Percentiles rank a stretch among this genome's conserved stretches.
phyloP scores from a whole-genome alignment of 1,140 invertebrate genomes.

The Drosophila repletoides region DNA sequence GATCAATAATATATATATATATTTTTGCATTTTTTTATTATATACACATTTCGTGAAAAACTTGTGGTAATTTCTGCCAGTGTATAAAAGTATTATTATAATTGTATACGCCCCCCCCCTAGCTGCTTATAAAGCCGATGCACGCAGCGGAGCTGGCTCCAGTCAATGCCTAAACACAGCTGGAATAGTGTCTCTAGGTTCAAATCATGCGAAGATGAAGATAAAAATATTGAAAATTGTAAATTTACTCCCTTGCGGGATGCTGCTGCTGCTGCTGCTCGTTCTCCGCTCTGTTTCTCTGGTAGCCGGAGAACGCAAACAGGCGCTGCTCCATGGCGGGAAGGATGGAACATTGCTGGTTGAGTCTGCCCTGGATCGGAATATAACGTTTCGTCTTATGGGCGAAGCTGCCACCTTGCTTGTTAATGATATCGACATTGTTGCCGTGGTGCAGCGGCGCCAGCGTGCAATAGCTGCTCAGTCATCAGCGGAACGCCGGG shows the following conservation, averaged over 20 bases:
- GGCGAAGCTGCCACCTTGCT: conserved; percentile 52
- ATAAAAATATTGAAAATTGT: too few relatives aligned
- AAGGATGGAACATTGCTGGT: conserved; percentile 48
- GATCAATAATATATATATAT: too few relatives aligned
- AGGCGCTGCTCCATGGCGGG: not conserved
- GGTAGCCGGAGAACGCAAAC: too few relatives aligned
- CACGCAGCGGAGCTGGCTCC: not conserved
- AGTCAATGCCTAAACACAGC: conserved; percentile 6
- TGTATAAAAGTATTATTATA: too few relatives aligned
- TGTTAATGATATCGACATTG: conserved; percentile 56
- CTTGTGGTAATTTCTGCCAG: too few relatives aligned
- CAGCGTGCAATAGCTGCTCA: conserved; percentile 10
- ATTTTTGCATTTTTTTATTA: too few relatives aligned
- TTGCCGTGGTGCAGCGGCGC: conserved; percentile 33
- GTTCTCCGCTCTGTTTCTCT: too few relatives aligned
- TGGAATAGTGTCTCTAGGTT: too few relatives aligned
- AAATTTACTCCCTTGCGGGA: not conserved
- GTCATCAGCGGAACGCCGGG: conserved; percentile 5
- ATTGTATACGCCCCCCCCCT: conserved; percentile 11
- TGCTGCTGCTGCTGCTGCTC: not conserved
- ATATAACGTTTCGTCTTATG: conserved; percentile 64
- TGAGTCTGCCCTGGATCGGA: conserved; percentile 46
- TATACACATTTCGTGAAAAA: too few relatives aligned
- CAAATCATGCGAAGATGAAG: too few relatives aligned
- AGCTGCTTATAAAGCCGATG: conserved; percentile 15